These are phyloP conservation scores for Oreochromis niloticus DNA, from an alignment of 2,113 vertebrate species.

Conservation along the genomic window DNA sequence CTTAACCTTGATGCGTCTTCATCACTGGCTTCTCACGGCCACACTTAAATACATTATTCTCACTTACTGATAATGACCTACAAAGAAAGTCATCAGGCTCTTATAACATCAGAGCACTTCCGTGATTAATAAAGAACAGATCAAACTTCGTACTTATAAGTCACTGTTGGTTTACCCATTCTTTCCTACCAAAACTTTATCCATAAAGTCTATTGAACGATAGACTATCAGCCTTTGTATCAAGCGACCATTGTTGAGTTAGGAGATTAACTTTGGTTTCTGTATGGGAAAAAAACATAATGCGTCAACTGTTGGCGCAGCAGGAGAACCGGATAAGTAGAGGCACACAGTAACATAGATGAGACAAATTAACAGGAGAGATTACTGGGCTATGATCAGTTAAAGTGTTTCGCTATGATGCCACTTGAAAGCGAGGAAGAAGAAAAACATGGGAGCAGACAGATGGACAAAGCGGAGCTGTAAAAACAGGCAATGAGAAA, in stretches of 20 bases:
- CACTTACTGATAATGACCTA: neutral
- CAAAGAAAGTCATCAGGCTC: neutral
- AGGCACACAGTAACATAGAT: neutral
- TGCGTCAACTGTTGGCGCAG: constrained; percentile 32
- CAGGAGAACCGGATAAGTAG: neutral
- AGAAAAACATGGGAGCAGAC: constrained; percentile 31
- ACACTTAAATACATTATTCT: neutral
- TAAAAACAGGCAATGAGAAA: constrained; percentile 4
- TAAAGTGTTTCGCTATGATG: constrained; percentile 36
- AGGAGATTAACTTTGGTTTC: constrained; percentile 21
- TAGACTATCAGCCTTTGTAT: constrained; percentile 25
- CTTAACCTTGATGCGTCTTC: neutral
- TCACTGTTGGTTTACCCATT: constrained; percentile 1
- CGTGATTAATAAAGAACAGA: neutral
- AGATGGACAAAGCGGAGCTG: constrained; percentile 31
- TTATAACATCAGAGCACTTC: neutral
- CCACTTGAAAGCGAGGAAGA: constrained; percentile 14
- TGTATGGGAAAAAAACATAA: neutral
- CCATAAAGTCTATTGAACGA: constrained; percentile 31
- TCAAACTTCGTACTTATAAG: constrained; percentile 12
- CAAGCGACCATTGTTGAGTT: constrained; percentile 4
- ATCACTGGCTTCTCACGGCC: neutral
- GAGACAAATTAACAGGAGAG: constrained; percentile 29
- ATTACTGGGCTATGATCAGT: constrained; percentile 43
- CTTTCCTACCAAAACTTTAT: constrained; percentile 17